phyloP scores from a whole-genome alignment of 2,888 invertebrate genomes.

The Scrobipalpa costella region DNA sequence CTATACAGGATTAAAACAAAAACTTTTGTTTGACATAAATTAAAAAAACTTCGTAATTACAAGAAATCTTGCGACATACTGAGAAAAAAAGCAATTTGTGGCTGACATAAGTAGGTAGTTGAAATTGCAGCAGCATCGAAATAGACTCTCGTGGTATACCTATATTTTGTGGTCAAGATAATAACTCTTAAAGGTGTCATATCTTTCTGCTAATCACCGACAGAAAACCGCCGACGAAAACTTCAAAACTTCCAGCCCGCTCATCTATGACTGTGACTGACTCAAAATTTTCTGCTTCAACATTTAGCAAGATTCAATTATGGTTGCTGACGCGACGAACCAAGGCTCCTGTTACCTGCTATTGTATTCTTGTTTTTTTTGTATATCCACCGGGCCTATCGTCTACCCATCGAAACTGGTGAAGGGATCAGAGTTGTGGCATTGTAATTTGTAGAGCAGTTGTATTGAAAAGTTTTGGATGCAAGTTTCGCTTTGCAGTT shows the following conservation, averaged over 20 bases:
- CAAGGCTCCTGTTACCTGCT: constrained; percentile 58
- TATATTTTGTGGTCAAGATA: no score
- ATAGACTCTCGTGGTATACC: no score
- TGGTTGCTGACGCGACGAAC: constrained; percentile 32
- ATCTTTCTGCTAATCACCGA: neutral
- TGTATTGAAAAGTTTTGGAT: neutral
- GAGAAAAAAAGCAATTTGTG: no score
- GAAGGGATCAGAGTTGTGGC: neutral
- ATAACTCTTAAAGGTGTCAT: no score
- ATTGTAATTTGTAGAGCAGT: constrained; percentile 1
- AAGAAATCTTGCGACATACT: no score
- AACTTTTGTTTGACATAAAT: no score
- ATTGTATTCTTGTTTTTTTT: constrained; percentile 45
- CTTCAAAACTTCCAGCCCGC: neutral
- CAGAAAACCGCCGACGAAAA: neutral
- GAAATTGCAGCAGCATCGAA: no score
- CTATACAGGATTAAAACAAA: no score
- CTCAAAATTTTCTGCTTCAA: constrained; percentile 6
- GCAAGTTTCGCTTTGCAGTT: neutral
- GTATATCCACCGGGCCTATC: constrained; percentile 1
- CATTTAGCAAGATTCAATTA: constrained; percentile 44
- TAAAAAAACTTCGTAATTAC: no score
- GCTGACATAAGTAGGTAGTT: no score
- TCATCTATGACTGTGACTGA: neutral
- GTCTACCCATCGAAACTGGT: neutral